phyloP scores from a whole-genome alignment of 1,140 invertebrate species.

The Achatina immaculata region DNA sequence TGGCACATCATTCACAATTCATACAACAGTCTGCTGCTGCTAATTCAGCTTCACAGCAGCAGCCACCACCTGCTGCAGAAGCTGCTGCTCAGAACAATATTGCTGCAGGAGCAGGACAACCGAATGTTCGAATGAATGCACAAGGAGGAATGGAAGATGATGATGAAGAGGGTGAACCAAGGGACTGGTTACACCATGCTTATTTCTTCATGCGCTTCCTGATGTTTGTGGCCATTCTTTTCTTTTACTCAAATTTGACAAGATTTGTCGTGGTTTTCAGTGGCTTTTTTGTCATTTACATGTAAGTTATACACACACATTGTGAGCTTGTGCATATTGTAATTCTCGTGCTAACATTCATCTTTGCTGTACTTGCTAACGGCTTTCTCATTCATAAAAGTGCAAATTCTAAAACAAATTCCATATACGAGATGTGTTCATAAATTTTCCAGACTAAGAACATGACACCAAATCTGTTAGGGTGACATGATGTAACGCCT shows the following conservation, averaged over 20 bases:
- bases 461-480: too few species aligned
- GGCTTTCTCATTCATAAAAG: too few species aligned
- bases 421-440: too few species aligned
- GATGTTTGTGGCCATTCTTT: slow-evolving; percentile 85
- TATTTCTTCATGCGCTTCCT: slow-evolving; percentile 83
- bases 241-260: slow-evolving; percentile 88
- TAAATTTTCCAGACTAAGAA: too few species aligned
- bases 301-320: too few species aligned
- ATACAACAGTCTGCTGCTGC: not conserved
- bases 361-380: too few species aligned
- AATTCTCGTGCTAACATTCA: too few species aligned
- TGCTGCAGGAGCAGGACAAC: not conserved
- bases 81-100: slow-evolving; percentile 6
- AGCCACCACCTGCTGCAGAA: not conserved
- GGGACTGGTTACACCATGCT: slow-evolving; percentile 90
- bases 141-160: slow-evolving; percentile 60
- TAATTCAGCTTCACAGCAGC: slow-evolving; percentile 1
- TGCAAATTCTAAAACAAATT: too few species aligned
- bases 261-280: slow-evolving; percentile 83
- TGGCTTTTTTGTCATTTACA: slow-evolving; percentile 81
- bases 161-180: slow-evolving; percentile 76
- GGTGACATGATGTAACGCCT: too few species aligned
- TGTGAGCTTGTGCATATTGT: too few species aligned
- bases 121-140: slow-evolving; percentile 67
- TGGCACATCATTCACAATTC: not conserved